phyloP scores from a whole-genome alignment of 1,140 invertebrate species.

The Leptinotarsa undecemlineata region DNA sequence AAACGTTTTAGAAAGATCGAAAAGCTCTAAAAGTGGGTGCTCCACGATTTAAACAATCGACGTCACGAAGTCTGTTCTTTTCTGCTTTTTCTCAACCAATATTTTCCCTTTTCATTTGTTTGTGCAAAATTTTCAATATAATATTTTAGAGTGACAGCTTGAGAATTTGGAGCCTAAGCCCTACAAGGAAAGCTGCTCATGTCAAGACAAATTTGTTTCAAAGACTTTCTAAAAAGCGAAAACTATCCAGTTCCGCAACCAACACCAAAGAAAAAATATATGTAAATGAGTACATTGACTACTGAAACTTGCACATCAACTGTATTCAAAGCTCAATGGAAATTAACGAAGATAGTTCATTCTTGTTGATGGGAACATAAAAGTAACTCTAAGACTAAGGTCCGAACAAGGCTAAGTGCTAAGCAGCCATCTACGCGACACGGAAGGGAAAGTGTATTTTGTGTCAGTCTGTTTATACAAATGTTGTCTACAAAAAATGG shows the following conservation, averaged over 20 bases:
- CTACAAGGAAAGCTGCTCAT: no score
- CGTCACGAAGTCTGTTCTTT: no score
- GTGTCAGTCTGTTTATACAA: slow-evolving; percentile 37
- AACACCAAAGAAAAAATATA: slow-evolving; percentile 3
- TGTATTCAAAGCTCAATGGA: background rate
- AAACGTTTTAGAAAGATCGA: no score
- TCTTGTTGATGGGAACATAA: background rate
- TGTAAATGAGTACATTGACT: background rate
- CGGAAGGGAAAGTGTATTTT: slow-evolving; percentile 38
- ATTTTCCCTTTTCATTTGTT: no score
- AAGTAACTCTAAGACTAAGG: slow-evolving; percentile 30
- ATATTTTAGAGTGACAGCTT: no score
- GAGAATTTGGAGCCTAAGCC: no score
- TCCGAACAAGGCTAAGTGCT: slow-evolving; percentile 41
- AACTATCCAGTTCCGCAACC: background rate
- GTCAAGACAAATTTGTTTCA: no score
- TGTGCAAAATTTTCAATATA: no score
- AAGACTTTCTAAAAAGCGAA: no score
- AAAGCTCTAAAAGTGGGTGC: no score
- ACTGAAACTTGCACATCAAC: background rate
- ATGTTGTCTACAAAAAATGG: background rate
- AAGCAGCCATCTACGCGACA: slow-evolving; percentile 47
- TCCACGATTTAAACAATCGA: no score
- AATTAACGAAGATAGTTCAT: background rate
- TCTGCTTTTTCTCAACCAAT: no score